These are phyloP conservation scores for Paratilapia polleni DNA, from an alignment of 2,113 vertebrate species.

Conservation along the genomic window DNA sequence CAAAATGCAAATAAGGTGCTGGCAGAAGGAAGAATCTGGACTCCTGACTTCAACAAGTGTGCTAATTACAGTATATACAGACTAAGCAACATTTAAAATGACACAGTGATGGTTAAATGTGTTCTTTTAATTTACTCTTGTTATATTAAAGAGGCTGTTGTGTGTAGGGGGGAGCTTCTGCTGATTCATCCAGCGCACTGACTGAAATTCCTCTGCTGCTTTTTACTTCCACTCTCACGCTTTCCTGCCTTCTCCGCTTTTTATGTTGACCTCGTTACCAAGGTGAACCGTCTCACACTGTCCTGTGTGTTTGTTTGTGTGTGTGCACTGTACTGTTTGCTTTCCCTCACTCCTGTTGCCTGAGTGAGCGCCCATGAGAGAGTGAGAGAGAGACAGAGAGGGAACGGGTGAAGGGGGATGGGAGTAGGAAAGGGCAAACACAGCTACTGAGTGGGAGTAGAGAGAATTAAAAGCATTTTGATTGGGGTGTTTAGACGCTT, in stretches of 20 bases:
- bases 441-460: slow-evolving; percentile 34
- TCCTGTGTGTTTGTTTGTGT: slow-evolving; percentile 41
- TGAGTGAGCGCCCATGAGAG: slow-evolving; percentile 52
- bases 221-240: not conserved
- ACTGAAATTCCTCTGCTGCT: slow-evolving; percentile 16
- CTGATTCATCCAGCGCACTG: slow-evolving; percentile 43
- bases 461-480: slow-evolving; percentile 23
- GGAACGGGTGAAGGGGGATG: slow-evolving; percentile 31
- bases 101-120: not conserved
- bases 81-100: not conserved
- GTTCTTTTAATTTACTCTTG: not conserved
- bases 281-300: slow-evolving; percentile 65
- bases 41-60: not conserved
- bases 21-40: not conserved
- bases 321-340: slow-evolving; percentile 51
- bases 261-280: slow-evolving; percentile 50
- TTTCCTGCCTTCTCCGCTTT: not conserved
- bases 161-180: slow-evolving; percentile 14
- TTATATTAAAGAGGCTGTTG: not conserved
- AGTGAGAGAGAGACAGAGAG: slow-evolving; percentile 32
- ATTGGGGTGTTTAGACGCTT: not conserved
- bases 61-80: not conserved
- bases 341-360: slow-evolving; percentile 60
- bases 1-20: slow-evolving; percentile 34
- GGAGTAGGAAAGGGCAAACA: slow-evolving; percentile 39